Evolutionary conservation across 2,113 vertebrate genomes (phyloP), one percentile per base, ranked within the genome.

Genomic region (Rallus limicola): DNA sequence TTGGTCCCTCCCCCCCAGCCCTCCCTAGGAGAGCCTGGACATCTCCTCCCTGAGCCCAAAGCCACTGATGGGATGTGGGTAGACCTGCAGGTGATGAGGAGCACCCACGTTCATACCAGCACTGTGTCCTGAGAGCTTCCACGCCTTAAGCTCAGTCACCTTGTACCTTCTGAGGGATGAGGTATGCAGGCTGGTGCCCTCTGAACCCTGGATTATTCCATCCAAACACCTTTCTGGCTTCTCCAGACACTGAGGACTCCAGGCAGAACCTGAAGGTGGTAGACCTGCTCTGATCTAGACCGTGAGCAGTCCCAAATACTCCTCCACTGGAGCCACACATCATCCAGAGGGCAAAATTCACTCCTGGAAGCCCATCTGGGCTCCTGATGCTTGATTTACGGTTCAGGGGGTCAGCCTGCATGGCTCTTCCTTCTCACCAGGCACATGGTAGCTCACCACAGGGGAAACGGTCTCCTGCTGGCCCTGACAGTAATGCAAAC

Each of bases 401-500:
- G 19, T 13, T 8, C 3, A 3, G 44, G 65, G 44, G 31, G 8
- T 71, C 48, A 6, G 2, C 12, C 8, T 6, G 7, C 1, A 2
- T 7, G 33, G 70, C 12, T 65, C 8, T 78, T 70, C 52, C 40
- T 90, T 13, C 6, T 58, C 21, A 53, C 64, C 59, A 16, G n/a
- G 42, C 10, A 5, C 3, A 2, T 64, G 79, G 58, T 17, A 29
- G 20, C 24, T 72, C 13, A 15, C 18, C 7, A 2, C 11, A 20
- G n/a, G 62, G 50, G 12, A 59, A 74, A 67, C 2, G 23, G 38
- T 29, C n/a, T 83, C 29, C 48, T 55, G 12, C 60, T 28, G 26
- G n/a, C 20, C 56, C 34, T 55, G 88, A 29, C 48, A 72, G 50
- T 34, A 81, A 60, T 21, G 8, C 29, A 24, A 26, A 26, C 12